Percentiles rank a stretch among this genome's conserved stretches.
These are phyloP conservation scores for Chelidonichthys spinosus DNA, from an alignment of 2,797 vertebrate species.

Conservation along the genomic window DNA sequence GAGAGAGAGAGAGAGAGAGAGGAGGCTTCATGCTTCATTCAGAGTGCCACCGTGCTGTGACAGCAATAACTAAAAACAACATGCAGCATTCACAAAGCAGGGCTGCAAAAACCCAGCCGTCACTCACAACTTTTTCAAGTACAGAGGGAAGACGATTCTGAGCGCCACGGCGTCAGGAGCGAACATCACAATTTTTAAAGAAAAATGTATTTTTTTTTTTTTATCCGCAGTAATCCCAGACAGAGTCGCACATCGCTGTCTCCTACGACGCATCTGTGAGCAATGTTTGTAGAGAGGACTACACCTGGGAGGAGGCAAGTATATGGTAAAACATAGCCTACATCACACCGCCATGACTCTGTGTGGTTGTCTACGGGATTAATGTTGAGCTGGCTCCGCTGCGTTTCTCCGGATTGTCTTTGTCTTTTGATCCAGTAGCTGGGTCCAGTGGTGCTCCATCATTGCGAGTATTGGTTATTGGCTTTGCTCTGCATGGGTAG, in stretches of 20 bases:
- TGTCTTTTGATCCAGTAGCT: conserved; percentile 41
- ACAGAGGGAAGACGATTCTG: conserved; percentile 74
- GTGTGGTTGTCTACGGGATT: conserved; percentile 58
- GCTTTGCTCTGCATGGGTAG: conserved; percentile 69
- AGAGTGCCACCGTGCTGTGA: conserved; percentile 59
- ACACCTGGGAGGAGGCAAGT: conserved; percentile 58
- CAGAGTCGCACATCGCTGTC: conserved; percentile 33
- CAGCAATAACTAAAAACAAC: conserved; percentile 67
- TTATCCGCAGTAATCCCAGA: conserved; percentile 46
- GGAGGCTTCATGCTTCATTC: conserved; percentile 74
- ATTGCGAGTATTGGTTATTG: conserved; percentile 55
- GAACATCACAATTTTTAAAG: conserved; percentile 44
- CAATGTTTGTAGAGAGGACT: conserved; percentile 58
- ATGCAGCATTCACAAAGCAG: conserved; percentile 78
- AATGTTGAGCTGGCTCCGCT: conserved; percentile 53
- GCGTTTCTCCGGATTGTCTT: conserved; percentile 32
- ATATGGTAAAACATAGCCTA: conserved; percentile 57
- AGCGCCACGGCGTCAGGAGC: conserved; percentile 49
- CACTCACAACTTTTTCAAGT: conserved; percentile 77
- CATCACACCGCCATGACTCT: conserved; percentile 64
- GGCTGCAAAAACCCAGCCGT: conserved; percentile 53
- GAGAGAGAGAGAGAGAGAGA: conserved; percentile 26
- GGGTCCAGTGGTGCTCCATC: conserved; percentile 54
- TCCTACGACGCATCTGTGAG: conserved; percentile 51
- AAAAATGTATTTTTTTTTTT: conserved; percentile 10